Base-by-base conservation (phyloP, 2,888 invertebrate genomes). In the Amblyjoppa fuscipennis region DNA sequence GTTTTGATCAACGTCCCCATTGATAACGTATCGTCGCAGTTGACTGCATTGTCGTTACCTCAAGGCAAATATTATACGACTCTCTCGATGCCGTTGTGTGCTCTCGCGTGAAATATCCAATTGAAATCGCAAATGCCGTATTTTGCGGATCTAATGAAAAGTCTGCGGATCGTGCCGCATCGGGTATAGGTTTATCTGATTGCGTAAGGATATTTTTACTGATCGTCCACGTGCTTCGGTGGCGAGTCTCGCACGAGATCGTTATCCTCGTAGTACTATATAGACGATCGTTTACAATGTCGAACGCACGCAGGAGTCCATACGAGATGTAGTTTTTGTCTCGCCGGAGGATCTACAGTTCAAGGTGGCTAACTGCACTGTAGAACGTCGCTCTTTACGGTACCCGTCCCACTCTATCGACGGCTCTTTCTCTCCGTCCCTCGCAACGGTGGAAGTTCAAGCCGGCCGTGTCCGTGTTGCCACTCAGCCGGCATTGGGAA, bases 361-460 rank as follows among this genome's bases (percentile, higher is more conserved):
- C 71, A 61, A 61, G 56, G 75, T 68, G 80, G 51, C 69, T 59
- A 64, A 41, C 41, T 76, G 53, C 66, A 59, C 59, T 81, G 59
- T 61, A 53, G 81, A 49, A 49, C 45, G 59, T 59, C 28, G 75
- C 69, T 68, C 81, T 84, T 86, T 86, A 86, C 86, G 83, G 86
- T 86, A 73, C 71, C 56, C 25, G 38, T 73, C 56, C 71, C 71
- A 73, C 71, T 73, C 71, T 73, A 13, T 38, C 51, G 3, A 31
- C 28, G 31, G 16, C 9, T 31, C 66, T 80, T 64, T 80, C 59
- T 69, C 77, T 76, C 78, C 61, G 38, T 83, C 78, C 68, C 45
- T 81, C 69, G 53, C 70, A 53, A 53, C 78, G 59, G 25, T 59
- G 59, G 59, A 59, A 59, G 59, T 59, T 59, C 4, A 5, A 28